Base-by-base conservation (phyloP, 2,888 invertebrate genomes). In the Drosophila algonquin region DNA sequence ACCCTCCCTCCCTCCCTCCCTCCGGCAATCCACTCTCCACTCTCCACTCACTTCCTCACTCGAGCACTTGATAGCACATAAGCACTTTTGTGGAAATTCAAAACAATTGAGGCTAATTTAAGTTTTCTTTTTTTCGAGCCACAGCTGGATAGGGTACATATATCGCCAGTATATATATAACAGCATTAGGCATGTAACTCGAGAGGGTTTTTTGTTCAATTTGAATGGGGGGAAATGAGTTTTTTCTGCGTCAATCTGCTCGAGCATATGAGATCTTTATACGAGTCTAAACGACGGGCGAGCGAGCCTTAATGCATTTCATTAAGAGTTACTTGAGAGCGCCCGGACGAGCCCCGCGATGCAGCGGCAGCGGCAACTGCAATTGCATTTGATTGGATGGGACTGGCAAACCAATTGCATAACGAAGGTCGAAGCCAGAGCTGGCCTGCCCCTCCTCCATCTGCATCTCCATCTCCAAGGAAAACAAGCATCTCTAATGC, bases 81-180 rank as follows among this genome's bases (percentile, higher is more conserved):
- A 60, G 61, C 51, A 50, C 53, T 47, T 53, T 63, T 63, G 61
- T 45, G 58, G 50, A 73, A 85, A 89, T 85, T 87, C 81, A 84
- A 79, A 87, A 85, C 87, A 85, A 89, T 89, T 89, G 89, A 89
- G 89, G 76, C 89, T 85, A 89, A 89, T 85, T 85, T 89, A 89
- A 69, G 79, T 76, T 85, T 69, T 83, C 65, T 56, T 61, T 61
- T 56, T 10, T 58, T 54, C 30, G 57, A 51, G 27, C 51, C 51
- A 21, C 51, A 21, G 45, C 48, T 3, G 10, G 32, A 32, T 32
- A 3, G 3, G 32, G 10, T 32, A 12, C 12, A 5, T 35, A 52
- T 63, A 51, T 64, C 45, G 51, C 32, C 68, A 47, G 58, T 68
- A 50, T 40, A 54, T 58, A 63, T 58, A 70, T 73, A 79, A 64